Percentiles rank a stretch among this genome's conserved stretches.
Evolutionary conservation across 1,140 invertebrate species (phyloP).

Genomic region (Ditylenchus dipsaci): DNA sequence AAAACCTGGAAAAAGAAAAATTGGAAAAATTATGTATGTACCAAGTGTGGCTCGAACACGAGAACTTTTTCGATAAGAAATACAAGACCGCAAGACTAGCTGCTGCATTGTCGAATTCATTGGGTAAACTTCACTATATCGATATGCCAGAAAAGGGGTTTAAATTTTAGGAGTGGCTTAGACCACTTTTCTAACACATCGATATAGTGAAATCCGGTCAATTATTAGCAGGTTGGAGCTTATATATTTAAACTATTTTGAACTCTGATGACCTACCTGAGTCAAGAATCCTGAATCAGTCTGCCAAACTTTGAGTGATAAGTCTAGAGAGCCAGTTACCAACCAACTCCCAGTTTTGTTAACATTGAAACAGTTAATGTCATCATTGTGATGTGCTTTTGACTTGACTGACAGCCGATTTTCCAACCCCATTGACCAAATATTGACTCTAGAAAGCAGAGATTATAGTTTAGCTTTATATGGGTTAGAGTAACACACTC

Average conservation of each 20-base stretch:
- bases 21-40: constrained; percentile 1
- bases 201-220: too few species aligned
- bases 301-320: constrained; percentile 49
- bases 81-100: too few species aligned
- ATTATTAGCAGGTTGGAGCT: too few species aligned
- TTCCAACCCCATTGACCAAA: constrained; percentile 40
- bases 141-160: too few species aligned
- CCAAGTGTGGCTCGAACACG: too few species aligned
- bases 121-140: too few species aligned
- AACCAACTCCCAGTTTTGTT: constrained; percentile 38
- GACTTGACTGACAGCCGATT: constrained; percentile 27
- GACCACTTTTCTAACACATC: too few species aligned
- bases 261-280: too few species aligned
- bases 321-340: constrained; percentile 46
- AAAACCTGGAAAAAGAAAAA: constrained; percentile 25
- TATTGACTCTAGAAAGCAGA: constrained; percentile 38
- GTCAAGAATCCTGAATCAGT: constrained; percentile 45
- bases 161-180: too few species aligned
- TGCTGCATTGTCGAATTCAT: too few species aligned
- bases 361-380: constrained; percentile 41
- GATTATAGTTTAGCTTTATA: not conserved
- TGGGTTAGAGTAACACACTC: constrained; percentile 26
- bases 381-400: constrained; percentile 48
- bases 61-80: too few species aligned
- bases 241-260: too few species aligned